Conservation (phyloP, 1,140 invertebrate genomes). For the Halyomorpha halys region DNA sequence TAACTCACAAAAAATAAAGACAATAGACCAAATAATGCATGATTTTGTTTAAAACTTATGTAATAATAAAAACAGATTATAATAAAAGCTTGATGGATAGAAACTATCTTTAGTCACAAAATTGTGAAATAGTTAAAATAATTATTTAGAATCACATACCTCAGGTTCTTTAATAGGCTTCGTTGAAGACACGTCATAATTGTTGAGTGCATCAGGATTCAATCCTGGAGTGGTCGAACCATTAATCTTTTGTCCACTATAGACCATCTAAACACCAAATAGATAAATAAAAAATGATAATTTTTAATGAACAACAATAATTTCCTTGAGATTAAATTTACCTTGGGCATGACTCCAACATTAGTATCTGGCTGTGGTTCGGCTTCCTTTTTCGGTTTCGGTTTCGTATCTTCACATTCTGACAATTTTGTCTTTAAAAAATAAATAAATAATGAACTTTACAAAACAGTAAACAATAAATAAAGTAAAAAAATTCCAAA, state of each 20-base stretch:
- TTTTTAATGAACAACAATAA: background rate
- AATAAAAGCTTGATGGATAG: too few species aligned
- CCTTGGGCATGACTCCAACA: background rate
- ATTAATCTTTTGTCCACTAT: slow-evolving; percentile 3
- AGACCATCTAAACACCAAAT: background rate
- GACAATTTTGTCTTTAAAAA: background rate
- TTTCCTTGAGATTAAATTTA: background rate
- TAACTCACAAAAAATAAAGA: too few species aligned
- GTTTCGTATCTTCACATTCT: slow-evolving; percentile 3
- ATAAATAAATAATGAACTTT: background rate
- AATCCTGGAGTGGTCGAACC: slow-evolving; percentile 18
- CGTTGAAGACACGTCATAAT: background rate
- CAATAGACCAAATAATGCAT: too few species aligned
- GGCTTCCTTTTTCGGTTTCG: background rate
- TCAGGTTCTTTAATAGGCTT: slow-evolving; percentile 8
- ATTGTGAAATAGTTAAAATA: too few species aligned
- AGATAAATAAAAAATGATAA: background rate
- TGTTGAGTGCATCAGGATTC: slow-evolving; percentile 20
- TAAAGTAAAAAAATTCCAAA: too few species aligned
- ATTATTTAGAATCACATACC: background rate
- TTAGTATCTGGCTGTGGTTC: background rate
- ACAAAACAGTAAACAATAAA: too few species aligned
- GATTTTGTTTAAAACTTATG: too few species aligned
- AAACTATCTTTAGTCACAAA: too few species aligned
- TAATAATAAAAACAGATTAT: too few species aligned